Percentiles rank a stretch among this genome's conserved stretches.
phyloP scores from a whole-genome alignment of 2,113 vertebrate genomes.

The Genyomyrus donnyi region DNA sequence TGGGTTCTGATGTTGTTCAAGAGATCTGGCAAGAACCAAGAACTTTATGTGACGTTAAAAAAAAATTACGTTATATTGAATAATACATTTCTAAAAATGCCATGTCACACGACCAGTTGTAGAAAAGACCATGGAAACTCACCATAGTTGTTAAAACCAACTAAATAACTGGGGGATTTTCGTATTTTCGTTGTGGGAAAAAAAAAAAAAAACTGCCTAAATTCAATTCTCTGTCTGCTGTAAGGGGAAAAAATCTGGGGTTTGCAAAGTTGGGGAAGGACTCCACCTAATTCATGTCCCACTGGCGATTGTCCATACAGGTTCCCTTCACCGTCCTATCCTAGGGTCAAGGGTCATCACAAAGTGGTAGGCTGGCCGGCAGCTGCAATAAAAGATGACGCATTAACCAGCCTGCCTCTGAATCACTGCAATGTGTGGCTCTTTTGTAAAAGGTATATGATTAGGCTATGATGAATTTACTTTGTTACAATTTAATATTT shows the following conservation, averaged over 20 bases:
- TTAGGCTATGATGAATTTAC: background rate
- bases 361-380: conserved; percentile 91
- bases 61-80: background rate
- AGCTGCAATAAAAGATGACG: conserved; percentile 54
- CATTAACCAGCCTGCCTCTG: background rate
- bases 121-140: background rate
- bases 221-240: background rate
- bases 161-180: background rate
- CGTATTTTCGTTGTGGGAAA: background rate
- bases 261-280: background rate
- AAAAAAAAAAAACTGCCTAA: background rate
- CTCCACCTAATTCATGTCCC: background rate
- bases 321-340: conserved; percentile 32
- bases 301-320: conserved; percentile 42
- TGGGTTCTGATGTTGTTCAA: conserved; percentile 1
- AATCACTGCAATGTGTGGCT: background rate
- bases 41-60: background rate
- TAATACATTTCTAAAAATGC: conserved; percentile 3
- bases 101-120: background rate
- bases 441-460: background rate
- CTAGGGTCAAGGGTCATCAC: conserved; percentile 56
- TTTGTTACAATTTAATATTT: background rate
- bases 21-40: background rate
- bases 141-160: background rate
- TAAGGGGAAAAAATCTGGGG: background rate